Percentiles rank a stretch among this genome's conserved stretches.
These are phyloP conservation scores for Callopanchax toddi DNA, from an alignment of 2,113 vertebrate species.

Conservation along the genomic window DNA sequence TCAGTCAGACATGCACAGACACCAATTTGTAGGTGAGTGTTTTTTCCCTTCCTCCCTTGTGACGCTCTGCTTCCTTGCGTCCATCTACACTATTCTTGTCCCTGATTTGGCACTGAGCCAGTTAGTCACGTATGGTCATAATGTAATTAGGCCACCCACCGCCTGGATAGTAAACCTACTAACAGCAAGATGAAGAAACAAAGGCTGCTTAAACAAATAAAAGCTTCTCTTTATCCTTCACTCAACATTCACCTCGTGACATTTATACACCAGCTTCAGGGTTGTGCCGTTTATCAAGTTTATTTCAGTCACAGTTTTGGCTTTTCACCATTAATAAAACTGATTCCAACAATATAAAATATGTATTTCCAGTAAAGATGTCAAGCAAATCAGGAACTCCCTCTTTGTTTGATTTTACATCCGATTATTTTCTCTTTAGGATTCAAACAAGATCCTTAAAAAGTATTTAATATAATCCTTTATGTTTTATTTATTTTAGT, in stretches of 20 bases:
- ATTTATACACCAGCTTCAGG: too few relatives aligned
- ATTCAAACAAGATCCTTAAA: too few relatives aligned
- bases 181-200: slow-evolving; percentile 49
- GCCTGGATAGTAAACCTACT: slow-evolving; percentile 68
- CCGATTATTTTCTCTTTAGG: too few relatives aligned
- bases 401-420: too few relatives aligned
- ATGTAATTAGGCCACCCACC: slow-evolving; percentile 73
- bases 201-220: slow-evolving; percentile 31
- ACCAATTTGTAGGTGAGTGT: not conserved
- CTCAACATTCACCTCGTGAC: not conserved
- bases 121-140: slow-evolving; percentile 60
- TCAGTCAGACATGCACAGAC: not conserved
- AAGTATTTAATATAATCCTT: too few relatives aligned
- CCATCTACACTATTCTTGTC: slow-evolving; percentile 54
- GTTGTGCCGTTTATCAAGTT: too few relatives aligned
- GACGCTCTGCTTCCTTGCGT: slow-evolving; percentile 19
- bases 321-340: not conserved
- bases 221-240: slow-evolving; percentile 31
- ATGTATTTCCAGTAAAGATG: too few relatives aligned
- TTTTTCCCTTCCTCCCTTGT: not conserved
- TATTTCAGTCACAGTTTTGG: not conserved
- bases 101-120: slow-evolving; percentile 56
- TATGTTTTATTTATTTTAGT: too few relatives aligned
- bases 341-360: too few relatives aligned
- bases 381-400: too few relatives aligned